Evolutionary conservation across 2,113 vertebrate genomes (phyloP).

Genomic region (Scomber scombrus): DNA sequence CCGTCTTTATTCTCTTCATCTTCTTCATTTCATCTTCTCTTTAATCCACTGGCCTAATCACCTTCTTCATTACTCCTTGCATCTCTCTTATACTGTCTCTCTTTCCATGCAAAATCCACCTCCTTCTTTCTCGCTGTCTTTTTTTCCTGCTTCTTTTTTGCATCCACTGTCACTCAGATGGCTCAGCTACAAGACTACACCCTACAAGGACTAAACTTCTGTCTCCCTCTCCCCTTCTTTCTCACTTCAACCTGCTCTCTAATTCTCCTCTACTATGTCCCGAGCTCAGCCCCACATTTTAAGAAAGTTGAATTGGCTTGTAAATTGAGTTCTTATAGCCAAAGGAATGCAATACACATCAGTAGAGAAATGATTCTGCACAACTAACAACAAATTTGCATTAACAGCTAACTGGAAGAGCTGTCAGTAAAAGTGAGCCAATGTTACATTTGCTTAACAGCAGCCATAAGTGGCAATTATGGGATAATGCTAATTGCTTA

Average conservation of each 20-base stretch:
- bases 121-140: slow-evolving; percentile 14
- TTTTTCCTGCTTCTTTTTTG: slow-evolving; percentile 32
- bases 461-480: too few relatives aligned
- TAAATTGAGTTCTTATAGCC: slow-evolving; percentile 39
- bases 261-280: slow-evolving; percentile 41
- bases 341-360: slow-evolving; percentile 36
- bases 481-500: too few relatives aligned
- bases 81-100: slow-evolving; percentile 6
- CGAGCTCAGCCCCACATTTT: slow-evolving; percentile 32
- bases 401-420: slow-evolving; percentile 1
- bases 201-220: slow-evolving; percentile 45
- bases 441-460: too few relatives aligned
- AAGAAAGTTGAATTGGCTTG: slow-evolving; percentile 47
- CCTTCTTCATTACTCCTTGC: slow-evolving; percentile 3
- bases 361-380: slow-evolving; percentile 27
- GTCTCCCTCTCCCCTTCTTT: slow-evolving; percentile 20
- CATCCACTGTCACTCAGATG: slow-evolving; percentile 36
- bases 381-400: slow-evolving; percentile 22
- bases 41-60: slow-evolving; percentile 40
- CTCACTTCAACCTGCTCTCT: slow-evolving; percentile 10
- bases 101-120: slow-evolving; percentile 2
- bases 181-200: slow-evolving; percentile 36
- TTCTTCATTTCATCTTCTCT: slow-evolving; percentile 24
- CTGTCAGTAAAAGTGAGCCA: background rate
- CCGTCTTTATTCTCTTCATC: slow-evolving; percentile 16